Evolutionary conservation across 2,113 vertebrate genomes (phyloP), one percentile per base, ranked within the genome.

Genomic region (Recurvirostra avosetta): DNA sequence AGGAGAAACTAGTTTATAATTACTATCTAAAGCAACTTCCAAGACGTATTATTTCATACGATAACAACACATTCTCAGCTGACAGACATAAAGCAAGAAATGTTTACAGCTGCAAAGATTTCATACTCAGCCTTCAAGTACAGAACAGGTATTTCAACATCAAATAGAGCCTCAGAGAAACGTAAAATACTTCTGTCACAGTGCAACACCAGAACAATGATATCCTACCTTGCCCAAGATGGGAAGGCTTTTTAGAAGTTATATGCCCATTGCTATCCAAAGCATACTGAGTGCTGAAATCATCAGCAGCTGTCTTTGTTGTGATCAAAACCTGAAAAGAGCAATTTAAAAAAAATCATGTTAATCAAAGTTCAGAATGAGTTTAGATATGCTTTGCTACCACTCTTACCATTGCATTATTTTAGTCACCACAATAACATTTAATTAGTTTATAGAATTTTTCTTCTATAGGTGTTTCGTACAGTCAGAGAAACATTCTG

Each of bases 211-310:
- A 55, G 30, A 87, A 73, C 8, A 71, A n/a, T 3, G 26, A 91
- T 41, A 77, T 58, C 97, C 96, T 98, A 98, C 99, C 99, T 98
- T 99, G 99, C 67, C 99, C 99, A 41, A 99, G 98, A 96, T 99
- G 99, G 90, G 99, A 99, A 40, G 99, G 99, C 92, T 98, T 99
- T 94, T 99, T 98, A 73, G 98, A 99, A 86, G 98, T 97, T 91
- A 99, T 73, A 47, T 95, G 97, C 13, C 99, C 99, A 7, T 88
- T 98, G 89, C 84, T 91, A 97, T 99, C 98, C 65, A 99, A 98
- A 40, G 96, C 94, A 97, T 99, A 99, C 34, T 99, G 99, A 66
- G 97, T 95, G 97, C 98, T 98, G 92, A 98, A 96, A 62, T 99
- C 98, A 81, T 99, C 99, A 56, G 55, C 98, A 68, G 97, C 95